Base-by-base conservation (phyloP, 2,888 invertebrate genomes). In the Agrochola litura region DNA sequence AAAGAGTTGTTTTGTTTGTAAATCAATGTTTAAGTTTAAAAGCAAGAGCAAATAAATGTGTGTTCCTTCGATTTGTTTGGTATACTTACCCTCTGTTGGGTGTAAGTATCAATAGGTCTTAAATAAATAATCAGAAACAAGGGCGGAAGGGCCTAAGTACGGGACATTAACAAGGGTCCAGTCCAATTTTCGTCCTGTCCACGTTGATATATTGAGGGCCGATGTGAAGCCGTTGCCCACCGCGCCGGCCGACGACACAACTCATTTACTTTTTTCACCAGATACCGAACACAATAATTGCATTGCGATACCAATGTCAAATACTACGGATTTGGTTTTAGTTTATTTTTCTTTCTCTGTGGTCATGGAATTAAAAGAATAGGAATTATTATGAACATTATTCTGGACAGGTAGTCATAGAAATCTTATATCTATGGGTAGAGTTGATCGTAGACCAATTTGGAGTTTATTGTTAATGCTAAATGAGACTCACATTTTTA, bases 171-270 rank as follows among this genome's bases (percentile, higher is more conserved):
- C 96, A 96, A 95, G 96, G 96, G 96, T 96, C 95, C 95, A 93
- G 95, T 95, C 96, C 96, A 96, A 96, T 96, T 96, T 96, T 96
- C 95, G 94, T 95, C 93, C 96, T 96, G 96, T 96, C 96, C 93
- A 92, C 94, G 92, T 95, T 96, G 96, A 96, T 96, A 95, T 96
- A 96, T 96, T 94, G 96, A 94, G 93, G 95, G 93, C 91, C 94
- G 92, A 93, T 91, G 93, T 90, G 92, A 91, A 91, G 90, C 90
- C 91, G 90, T 79, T 88, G 87, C 87, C 89, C 86, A 89, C 90
- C 77, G 84, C 89, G 87, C 89, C 82, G 87, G 86, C 88, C 90
- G 87, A 87, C 89, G 92, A 93, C 93, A 93, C 93, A 93, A 95
- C 91, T 94, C 94, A 94, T 94, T 93, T 93, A 92, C 89, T 93